Conservation (phyloP, 2,113 vertebrate species). For the Boleophthalmus pectinirostris region DNA sequence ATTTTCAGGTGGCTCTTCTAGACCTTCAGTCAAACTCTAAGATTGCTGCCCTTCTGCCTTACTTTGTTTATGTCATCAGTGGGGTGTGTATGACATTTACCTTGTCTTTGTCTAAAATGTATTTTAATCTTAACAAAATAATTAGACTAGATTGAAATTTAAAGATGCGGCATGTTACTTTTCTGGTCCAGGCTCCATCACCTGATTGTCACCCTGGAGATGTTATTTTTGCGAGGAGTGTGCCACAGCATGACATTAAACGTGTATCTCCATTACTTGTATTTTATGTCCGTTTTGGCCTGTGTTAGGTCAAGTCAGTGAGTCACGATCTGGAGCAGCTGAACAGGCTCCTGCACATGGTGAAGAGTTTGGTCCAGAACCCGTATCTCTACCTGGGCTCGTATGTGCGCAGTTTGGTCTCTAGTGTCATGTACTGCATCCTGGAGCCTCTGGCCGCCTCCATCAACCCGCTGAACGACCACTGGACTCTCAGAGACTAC, state of each 20-base stretch:
- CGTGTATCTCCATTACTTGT: too few relatives aligned
- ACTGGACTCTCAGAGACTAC: slow-evolving; percentile 92
- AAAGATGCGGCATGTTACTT: background rate
- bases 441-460: slow-evolving; percentile 91
- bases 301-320: slow-evolving; percentile 86
- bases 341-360: slow-evolving; percentile 88
- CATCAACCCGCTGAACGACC: slow-evolving; percentile 96
- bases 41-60: slow-evolving; percentile 89
- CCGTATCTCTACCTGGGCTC: slow-evolving; percentile 90
- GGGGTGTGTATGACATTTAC: slow-evolving; percentile 73
- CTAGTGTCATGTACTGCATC: slow-evolving; percentile 93
- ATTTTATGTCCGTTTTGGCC: background rate
- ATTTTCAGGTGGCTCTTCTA: slow-evolving; percentile 84
- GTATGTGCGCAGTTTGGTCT: slow-evolving; percentile 87
- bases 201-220: too few relatives aligned
- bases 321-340: slow-evolving; percentile 92
- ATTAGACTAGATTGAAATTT: background rate
- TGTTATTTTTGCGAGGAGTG: too few relatives aligned
- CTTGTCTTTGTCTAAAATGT: background rate
- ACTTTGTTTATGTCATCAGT: slow-evolving; percentile 93
- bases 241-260: too few relatives aligned
- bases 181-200: too few relatives aligned
- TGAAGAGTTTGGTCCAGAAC: slow-evolving; percentile 88
- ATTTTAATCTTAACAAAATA: background rate
- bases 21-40: slow-evolving; percentile 93